These are phyloP conservation scores for Clarias laeviceps DNA, from an alignment of 2,797 vertebrate genomes.

Conservation along the genomic window DNA sequence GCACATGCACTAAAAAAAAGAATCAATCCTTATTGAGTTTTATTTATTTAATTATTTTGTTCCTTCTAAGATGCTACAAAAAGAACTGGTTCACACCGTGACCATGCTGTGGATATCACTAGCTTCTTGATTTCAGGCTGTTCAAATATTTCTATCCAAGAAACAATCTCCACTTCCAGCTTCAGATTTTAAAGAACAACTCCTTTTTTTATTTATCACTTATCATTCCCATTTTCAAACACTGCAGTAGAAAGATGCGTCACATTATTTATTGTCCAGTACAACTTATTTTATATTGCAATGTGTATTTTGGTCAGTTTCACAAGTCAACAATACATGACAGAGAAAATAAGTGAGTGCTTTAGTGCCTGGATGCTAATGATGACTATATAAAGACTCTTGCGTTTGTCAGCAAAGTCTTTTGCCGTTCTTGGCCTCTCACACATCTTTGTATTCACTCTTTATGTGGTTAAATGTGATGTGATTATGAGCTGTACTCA, in stretches of 20 bases:
- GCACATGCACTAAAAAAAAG: not conserved
- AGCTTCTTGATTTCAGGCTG: not conserved
- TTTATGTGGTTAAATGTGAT: not conserved
- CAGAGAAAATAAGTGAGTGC: not conserved
- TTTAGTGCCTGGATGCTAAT: not conserved
- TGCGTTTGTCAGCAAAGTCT: not conserved
- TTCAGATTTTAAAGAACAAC: not conserved
- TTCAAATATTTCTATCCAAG: not conserved
- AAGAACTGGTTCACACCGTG: not conserved
- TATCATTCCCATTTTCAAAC: not conserved
- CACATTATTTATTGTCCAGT: not conserved
- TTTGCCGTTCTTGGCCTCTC: not conserved
- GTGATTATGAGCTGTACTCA: not conserved
- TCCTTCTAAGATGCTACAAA: not conserved
- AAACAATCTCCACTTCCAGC: not conserved
- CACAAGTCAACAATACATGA: not conserved
- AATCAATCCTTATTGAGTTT: not conserved
- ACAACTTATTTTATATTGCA: not conserved
- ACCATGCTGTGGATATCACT: not conserved
- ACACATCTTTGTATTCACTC: not conserved
- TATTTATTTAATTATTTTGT: not conserved
- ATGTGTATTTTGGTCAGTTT: not conserved
- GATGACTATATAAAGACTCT: not conserved
- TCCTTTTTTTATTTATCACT: not conserved
- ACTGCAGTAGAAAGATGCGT: not conserved